Evolutionary conservation across 2,797 vertebrate species (phyloP), one percentile per base, ranked within the genome.

Genomic region (Podarcis siculus): DNA sequence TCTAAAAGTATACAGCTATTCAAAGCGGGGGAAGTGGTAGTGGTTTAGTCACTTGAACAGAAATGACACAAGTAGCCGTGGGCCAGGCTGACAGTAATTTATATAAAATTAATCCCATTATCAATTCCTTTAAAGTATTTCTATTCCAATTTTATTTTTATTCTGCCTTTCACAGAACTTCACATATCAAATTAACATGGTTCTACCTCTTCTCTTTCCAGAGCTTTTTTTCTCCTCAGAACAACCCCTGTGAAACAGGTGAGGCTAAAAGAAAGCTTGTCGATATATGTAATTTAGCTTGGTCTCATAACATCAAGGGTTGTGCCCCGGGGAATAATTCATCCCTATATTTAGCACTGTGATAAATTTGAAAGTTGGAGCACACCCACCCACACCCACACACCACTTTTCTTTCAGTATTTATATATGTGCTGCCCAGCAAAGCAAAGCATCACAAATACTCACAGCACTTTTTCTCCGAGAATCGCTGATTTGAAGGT

Each of bases 381-480:
- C 12, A 71, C 4, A 71, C 10, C 39, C 39, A 69, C 15, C 13
- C 5, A 66, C 5, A 66, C n/a, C 17, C 35, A 39, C 32, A 30
- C 13, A 55, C 72, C 35, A 15, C 42, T 13, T 69, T 8, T 35
- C 8, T 5, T 13, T 72, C 3, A 45, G 13, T 49, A 8, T 66
- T 79, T 55, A 66, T 32, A 88, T 32, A 67, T 1, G 55, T 85
- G 27, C n/a, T 80, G 4, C 15, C 30, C 49, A 45, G 19, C 6
- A 25, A 42, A 69, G 3, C 23, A 42, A 45, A 55, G 17, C 32
- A 81, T 37, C 45, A 3, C 1, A 19, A 21, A 10, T 86, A 97
- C 97, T 97, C 94, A 97, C 97, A 97, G 90, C 97, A 97, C 89
- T 96, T 95, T 94, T 97, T 97, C 49, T 96, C 96, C 1, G 96